phyloP scores from a whole-genome alignment of 2,797 vertebrate species.

The Eurystomus glaucurus region DNA sequence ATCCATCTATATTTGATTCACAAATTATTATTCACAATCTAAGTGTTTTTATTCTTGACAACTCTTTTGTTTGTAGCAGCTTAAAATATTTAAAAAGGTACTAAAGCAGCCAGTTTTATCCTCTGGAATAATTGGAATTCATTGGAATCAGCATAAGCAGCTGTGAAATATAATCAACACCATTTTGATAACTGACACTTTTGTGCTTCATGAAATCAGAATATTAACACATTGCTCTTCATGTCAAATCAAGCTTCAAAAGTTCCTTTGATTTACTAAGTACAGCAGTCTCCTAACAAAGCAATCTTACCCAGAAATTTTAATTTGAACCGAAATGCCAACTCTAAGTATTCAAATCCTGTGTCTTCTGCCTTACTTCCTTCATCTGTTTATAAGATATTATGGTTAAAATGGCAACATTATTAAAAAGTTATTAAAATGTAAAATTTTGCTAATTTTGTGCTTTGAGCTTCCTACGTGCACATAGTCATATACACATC shows the following conservation, averaged over 20 bases:
- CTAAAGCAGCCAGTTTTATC: slow-evolving; percentile 44
- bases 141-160: slow-evolving; percentile 59
- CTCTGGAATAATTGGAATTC: slow-evolving; percentile 51
- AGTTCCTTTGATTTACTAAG: slow-evolving; percentile 58
- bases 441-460: neutral
- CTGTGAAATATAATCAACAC: slow-evolving; percentile 69
- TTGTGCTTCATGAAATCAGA: slow-evolving; percentile 45
- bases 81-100: slow-evolving; percentile 55
- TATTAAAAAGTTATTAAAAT: neutral
- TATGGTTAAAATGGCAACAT: neutral
- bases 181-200: slow-evolving; percentile 60
- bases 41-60: slow-evolving; percentile 27
- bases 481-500: neutral
- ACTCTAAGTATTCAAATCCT: neutral
- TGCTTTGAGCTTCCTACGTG: neutral
- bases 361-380: neutral
- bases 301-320: neutral
- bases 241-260: slow-evolving; percentile 12
- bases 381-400: neutral
- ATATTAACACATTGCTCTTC: slow-evolving; percentile 39
- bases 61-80: slow-evolving; percentile 25
- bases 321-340: slow-evolving; percentile 4
- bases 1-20: slow-evolving; percentile 19
- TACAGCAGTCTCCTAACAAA: slow-evolving; percentile 8
- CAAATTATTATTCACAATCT: slow-evolving; percentile 5